A percentile compares a stretch with the other conserved stretches of the same genome.
These are phyloP conservation scores for Cyrtorhinus lividipennis DNA, from an alignment of 1,140 invertebrate species.

Conservation along the genomic window DNA sequence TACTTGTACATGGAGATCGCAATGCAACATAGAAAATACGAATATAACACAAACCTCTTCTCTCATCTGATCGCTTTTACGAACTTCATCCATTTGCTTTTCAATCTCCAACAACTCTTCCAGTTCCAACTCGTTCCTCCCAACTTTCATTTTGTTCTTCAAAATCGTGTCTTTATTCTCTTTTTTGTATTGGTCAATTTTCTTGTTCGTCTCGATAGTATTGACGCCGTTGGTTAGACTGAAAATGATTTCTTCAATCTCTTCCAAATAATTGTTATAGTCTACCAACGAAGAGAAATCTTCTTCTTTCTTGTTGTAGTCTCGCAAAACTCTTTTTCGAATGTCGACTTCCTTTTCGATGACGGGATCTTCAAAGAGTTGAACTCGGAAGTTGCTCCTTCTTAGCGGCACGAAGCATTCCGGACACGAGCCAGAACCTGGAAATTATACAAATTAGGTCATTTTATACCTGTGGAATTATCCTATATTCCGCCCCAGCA, in stretches of 20 bases:
- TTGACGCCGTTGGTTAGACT: conserved; percentile 88
- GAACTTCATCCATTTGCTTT: conserved; percentile 30
- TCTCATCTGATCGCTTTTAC: conserved; percentile 27
- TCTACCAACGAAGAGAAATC: conserved; percentile 67
- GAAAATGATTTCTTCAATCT: conserved; percentile 79
- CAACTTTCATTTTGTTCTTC: conserved; percentile 54
- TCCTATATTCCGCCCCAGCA: too few species aligned
- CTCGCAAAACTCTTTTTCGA: conserved; percentile 69
- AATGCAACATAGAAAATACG: too few species aligned
- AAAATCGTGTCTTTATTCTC: conserved; percentile 83
- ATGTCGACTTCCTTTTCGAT: conserved; percentile 98
- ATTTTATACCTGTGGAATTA: too few species aligned
- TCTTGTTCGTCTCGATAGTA: conserved; percentile 63
- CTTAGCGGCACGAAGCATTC: conserved; percentile 77
- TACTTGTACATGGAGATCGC: too few species aligned
- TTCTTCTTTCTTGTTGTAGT: conserved; percentile 84
- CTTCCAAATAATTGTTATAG: conserved; percentile 88
- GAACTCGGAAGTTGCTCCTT: conserved; percentile 80
- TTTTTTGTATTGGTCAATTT: conserved; percentile 84
- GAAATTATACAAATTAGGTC: too few species aligned
- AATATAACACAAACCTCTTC: too few species aligned
- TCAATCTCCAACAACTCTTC: conserved; percentile 71
- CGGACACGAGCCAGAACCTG: conserved; percentile 81
- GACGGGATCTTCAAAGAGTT: conserved; percentile 88
- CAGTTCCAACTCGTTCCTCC: conserved; percentile 58